Evolutionary conservation across 2,888 invertebrate genomes (phyloP), one percentile per base, ranked within the genome.

Genomic region (Calameuta idolon): DNA sequence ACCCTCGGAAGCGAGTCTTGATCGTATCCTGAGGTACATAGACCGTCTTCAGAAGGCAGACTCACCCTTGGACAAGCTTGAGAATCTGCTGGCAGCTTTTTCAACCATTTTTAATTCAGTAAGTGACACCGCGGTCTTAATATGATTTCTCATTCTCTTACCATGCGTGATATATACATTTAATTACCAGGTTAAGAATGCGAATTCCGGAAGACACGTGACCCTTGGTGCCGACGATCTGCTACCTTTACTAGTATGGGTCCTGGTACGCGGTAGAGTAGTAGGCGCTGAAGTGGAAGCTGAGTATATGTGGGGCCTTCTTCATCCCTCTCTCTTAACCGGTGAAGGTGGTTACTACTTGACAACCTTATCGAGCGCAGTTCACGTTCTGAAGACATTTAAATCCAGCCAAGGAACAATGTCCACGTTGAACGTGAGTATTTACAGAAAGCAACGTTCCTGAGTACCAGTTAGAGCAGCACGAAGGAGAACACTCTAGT

Each of bases 271-370:
- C 81, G 96, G 97, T 84, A 96, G 97, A 68, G 95, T 98, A 86
- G 96, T 98, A 11, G 96, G 97, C 40, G 98, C 98, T 0, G 98
- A 99, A 92, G 95, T 98, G 79, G 98, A 99, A 91, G 98, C 98
- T 0, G 98, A 98, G 90, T 97, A 98, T 90, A 99, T 99, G 98
- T 98, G 98, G 93, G 98, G 96, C 3, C 93, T 99, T 69, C 93
- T 99, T 68, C 98, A 98, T 79, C 97, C 97, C 1, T 97, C 98
- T 0, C 92, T 98, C 76, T 93, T 98, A 75, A 96, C 96, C 0
- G 98, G 98, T 4, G 98, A 98, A 90, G 98, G 98, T 0, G 98
- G 98, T 5, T 99, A 98, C 92, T 98, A 98, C 91, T 94, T 99
- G 79, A 98, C 98, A 1, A 97, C 98, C 0, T 93, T 99, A 76